phyloP scores from a whole-genome alignment of 2,113 vertebrate species.

The Lophura nycthemera region DNA sequence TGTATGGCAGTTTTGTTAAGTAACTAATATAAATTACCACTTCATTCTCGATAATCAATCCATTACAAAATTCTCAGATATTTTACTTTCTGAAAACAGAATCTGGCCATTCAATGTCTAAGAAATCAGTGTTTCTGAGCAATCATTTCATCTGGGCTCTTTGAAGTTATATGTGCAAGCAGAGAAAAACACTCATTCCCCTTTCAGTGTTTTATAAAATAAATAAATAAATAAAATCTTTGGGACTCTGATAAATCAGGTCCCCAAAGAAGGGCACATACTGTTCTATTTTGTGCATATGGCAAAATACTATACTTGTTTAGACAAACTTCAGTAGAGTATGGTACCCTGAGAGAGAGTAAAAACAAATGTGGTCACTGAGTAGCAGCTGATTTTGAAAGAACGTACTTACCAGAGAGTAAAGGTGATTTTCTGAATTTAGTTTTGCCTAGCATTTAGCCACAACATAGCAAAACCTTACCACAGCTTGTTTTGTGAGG shows the following conservation, averaged over 20 bases:
- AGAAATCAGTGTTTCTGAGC: not conserved
- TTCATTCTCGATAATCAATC: accelerated
- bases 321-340: not conserved
- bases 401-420: not conserved
- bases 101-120: not conserved
- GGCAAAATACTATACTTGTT: not conserved
- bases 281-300: not conserved
- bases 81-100: not conserved
- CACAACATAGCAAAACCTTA: not conserved
- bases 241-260: not conserved
- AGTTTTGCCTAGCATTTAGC: not conserved
- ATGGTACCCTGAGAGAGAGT: not conserved
- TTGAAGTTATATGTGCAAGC: not conserved
- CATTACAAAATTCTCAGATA: not conserved
- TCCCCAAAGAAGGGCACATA: not conserved
- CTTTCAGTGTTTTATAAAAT: not conserved
- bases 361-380: not conserved
- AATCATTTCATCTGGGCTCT: not conserved
- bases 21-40: not conserved
- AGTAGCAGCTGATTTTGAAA: not conserved
- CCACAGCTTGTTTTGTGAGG: not conserved
- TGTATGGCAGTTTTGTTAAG: not conserved
- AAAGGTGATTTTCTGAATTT: not conserved
- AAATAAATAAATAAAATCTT: not conserved
- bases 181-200: not conserved